Evolutionary conservation across 2,797 vertebrate genomes (phyloP).

Genomic region (Poeciliopsis infans): DNA sequence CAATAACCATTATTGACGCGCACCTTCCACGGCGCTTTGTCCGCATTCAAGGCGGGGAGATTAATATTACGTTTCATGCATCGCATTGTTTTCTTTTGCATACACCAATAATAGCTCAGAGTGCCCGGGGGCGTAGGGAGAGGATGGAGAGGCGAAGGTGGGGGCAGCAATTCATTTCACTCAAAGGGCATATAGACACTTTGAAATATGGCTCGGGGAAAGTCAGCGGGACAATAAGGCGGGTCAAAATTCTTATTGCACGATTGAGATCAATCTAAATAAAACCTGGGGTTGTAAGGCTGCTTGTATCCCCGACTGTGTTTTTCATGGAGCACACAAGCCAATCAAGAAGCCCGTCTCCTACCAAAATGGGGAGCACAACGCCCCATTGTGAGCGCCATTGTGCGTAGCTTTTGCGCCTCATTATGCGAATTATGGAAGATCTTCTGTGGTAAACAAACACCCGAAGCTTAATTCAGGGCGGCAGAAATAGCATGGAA

Average conservation of each 20-base stretch:
- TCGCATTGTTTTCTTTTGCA: conserved; percentile 77
- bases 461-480: conserved; percentile 57
- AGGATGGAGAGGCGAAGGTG: conserved; percentile 13
- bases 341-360: conserved; percentile 76
- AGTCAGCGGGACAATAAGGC: conserved; percentile 73
- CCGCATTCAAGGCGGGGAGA: conserved; percentile 72
- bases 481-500: conserved; percentile 60
- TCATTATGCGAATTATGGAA: conserved; percentile 80
- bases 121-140: conserved; percentile 44
- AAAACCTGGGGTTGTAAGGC: conserved; percentile 69
- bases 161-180: conserved; percentile 64
- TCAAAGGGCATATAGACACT: conserved; percentile 71
- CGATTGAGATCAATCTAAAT: conserved; percentile 80
- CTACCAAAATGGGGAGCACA: conserved; percentile 69
- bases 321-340: conserved; percentile 73
- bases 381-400: conserved; percentile 74
- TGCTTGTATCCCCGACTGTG: conserved; percentile 79
- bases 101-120: conserved; percentile 66
- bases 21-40: conserved; percentile 76
- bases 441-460: conserved; percentile 78
- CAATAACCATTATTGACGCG: conserved; percentile 75
- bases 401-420: conserved; percentile 73
- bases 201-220: conserved; percentile 78
- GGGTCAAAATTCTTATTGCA: conserved; percentile 79
- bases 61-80: conserved; percentile 83